Percentiles rank a stretch among this genome's conserved stretches.
Conservation (phyloP, 2,888 invertebrate species). For the Empis stercorea region DNA sequence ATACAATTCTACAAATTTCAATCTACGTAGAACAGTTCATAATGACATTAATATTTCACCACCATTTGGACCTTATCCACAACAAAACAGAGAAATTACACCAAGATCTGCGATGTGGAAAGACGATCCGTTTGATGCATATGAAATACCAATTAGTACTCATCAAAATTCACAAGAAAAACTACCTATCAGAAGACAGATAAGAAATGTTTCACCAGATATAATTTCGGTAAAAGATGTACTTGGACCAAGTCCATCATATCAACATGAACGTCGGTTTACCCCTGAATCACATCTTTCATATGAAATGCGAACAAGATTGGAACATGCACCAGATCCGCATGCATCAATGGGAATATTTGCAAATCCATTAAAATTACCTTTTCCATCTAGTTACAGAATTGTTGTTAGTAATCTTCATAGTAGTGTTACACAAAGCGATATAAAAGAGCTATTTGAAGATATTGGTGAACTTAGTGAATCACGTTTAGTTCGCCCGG, state of each 20-base stretch:
- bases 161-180: not conserved
- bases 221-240: constrained; percentile 19
- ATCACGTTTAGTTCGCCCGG: constrained; percentile 72
- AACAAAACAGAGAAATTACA: constrained; percentile 2
- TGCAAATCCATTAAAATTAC: constrained; percentile 22
- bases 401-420: constrained; percentile 87
- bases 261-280: constrained; percentile 20
- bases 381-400: constrained; percentile 48
- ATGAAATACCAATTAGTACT: constrained; percentile 22
- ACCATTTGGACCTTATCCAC: constrained; percentile 10
- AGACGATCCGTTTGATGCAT: constrained; percentile 31
- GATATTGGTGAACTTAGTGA: constrained; percentile 79
- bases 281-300: constrained; percentile 28
- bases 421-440: constrained; percentile 73
- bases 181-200: constrained; percentile 18
- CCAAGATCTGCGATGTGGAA: constrained; percentile 6
- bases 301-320: constrained; percentile 31
- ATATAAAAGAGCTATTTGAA: constrained; percentile 87
- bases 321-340: constrained; percentile 30
- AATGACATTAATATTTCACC: constrained; percentile 21
- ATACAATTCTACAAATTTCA: constrained; percentile 20
- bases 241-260: constrained; percentile 14
- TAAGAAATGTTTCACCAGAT: constrained; percentile 25
- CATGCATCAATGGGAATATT: constrained; percentile 34
- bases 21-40: constrained; percentile 25